Conservation (phyloP, 2,888 invertebrate genomes). For the Callinectes sapidus region DNA sequence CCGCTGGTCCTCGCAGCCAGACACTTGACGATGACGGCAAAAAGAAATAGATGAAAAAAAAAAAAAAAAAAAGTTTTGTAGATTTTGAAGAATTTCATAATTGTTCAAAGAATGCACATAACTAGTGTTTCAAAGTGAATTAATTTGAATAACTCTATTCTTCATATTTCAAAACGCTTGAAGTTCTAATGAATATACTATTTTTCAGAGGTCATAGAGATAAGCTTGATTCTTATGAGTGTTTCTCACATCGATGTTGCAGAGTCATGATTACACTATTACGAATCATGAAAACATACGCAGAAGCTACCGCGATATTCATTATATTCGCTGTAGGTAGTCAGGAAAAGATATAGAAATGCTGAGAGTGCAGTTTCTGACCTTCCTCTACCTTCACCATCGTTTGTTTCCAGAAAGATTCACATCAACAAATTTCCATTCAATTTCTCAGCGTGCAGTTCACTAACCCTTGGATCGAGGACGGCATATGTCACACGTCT, state of each 20-base stretch:
- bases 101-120: neutral
- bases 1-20: conserved; percentile 35
- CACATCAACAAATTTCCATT: neutral
- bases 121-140: neutral
- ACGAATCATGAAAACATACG: neutral
- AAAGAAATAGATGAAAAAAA: too few species aligned
- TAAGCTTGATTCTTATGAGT: too few species aligned
- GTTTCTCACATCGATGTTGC: too few species aligned
- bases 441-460: neutral
- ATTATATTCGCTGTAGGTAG: neutral
- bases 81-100: neutral
- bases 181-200: too few species aligned
- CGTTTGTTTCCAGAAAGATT: neutral
- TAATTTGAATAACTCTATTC: neutral
- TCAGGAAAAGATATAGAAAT: too few species aligned
- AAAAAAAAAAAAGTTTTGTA: neutral
- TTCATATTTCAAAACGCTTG: neutral
- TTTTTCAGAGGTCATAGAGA: too few species aligned
- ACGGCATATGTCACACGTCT: conserved; percentile 40
- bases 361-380: too few species aligned
- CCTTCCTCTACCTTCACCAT: neutral
- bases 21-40: conserved; percentile 23
- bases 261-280: too few species aligned
- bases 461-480: conserved; percentile 48
- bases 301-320: neutral